phyloP scores from a whole-genome alignment of 1,140 invertebrate genomes.

The Mactra quadrangularis region DNA sequence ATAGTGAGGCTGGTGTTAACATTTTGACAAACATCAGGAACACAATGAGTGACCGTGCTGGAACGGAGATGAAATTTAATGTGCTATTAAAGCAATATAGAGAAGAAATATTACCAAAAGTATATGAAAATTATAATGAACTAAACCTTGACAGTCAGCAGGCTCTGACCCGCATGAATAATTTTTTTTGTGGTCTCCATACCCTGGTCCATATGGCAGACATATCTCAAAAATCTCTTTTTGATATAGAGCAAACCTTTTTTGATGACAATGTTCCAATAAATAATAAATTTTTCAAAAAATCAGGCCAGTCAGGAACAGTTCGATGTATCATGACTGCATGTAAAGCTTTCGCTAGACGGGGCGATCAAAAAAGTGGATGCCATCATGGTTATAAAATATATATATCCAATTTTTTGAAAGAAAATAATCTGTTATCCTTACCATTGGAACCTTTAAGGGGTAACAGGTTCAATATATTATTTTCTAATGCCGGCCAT shows the following conservation, averaged over 20 bases:
- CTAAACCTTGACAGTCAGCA: conserved; percentile 5
- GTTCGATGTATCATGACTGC: too few relatives aligned
- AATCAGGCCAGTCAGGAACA: too few relatives aligned
- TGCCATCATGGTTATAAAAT: conserved; percentile 23
- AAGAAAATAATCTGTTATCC: too few relatives aligned
- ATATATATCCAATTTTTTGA: too few relatives aligned
- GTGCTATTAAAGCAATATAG: too few relatives aligned
- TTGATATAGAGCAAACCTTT: conserved; percentile 17
- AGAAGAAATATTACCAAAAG: conserved; percentile 12
- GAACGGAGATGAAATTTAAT: conserved; percentile 57
- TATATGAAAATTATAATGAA: conserved; percentile 12
- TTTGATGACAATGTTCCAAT: conserved; percentile 41
- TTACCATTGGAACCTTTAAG: too few relatives aligned
- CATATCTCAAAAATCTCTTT: conserved; percentile 16
- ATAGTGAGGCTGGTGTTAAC: too few relatives aligned
- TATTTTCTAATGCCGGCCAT: too few relatives aligned
- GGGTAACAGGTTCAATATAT: conserved; percentile 24
- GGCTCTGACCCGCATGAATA: conserved; percentile 15
- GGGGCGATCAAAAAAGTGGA: conserved; percentile 32
- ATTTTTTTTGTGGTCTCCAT: conserved; percentile 58
- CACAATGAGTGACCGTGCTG: conserved; percentile 51
- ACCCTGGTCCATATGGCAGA: conserved; percentile 57
- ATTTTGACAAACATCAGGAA: too few relatives aligned
- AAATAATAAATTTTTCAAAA: conserved; percentile 3
- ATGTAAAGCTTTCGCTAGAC: too few relatives aligned